Conservation (phyloP, 1,140 invertebrate genomes). For the Thaumatotibia leucotreta region DNA sequence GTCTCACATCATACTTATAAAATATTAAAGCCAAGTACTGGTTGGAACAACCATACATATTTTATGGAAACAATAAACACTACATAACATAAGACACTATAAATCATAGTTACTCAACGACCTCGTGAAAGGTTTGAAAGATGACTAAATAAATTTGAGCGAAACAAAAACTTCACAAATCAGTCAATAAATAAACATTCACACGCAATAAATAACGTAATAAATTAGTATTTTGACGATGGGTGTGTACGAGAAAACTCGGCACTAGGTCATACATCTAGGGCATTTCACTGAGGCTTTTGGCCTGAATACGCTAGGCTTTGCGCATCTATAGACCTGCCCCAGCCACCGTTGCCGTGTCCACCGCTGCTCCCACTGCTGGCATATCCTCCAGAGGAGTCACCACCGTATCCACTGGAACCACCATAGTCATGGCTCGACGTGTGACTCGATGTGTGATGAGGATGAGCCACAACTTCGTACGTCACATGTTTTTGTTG, state of each 20-base stretch:
- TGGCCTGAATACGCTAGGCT: slow-evolving; percentile 86
- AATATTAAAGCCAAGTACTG: slow-evolving; percentile 67
- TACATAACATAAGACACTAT: slow-evolving; percentile 38
- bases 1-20: slow-evolving; percentile 49
- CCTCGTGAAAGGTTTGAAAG: slow-evolving; percentile 35
- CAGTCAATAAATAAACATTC: slow-evolving; percentile 59
- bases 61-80: slow-evolving; percentile 25
- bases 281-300: slow-evolving; percentile 72
- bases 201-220: slow-evolving; percentile 31
- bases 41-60: slow-evolving; percentile 32
- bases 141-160: slow-evolving; percentile 27
- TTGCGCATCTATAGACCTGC: slow-evolving; percentile 82
- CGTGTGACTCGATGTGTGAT: slow-evolving; percentile 82
- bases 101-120: slow-evolving; percentile 37
- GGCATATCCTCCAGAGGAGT: slow-evolving; percentile 74
- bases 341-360: slow-evolving; percentile 82
- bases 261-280: slow-evolving; percentile 47
- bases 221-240: slow-evolving; percentile 27
- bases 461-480: slow-evolving; percentile 89
- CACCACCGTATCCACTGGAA: slow-evolving; percentile 70
- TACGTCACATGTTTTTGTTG: slow-evolving; percentile 90
- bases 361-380: slow-evolving; percentile 78
- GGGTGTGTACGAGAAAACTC: slow-evolving; percentile 48
- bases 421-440: slow-evolving; percentile 81
- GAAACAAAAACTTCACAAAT: slow-evolving; percentile 21